phyloP scores from a whole-genome alignment of 1,140 invertebrate genomes.

The Aradophagus sp. region DNA sequence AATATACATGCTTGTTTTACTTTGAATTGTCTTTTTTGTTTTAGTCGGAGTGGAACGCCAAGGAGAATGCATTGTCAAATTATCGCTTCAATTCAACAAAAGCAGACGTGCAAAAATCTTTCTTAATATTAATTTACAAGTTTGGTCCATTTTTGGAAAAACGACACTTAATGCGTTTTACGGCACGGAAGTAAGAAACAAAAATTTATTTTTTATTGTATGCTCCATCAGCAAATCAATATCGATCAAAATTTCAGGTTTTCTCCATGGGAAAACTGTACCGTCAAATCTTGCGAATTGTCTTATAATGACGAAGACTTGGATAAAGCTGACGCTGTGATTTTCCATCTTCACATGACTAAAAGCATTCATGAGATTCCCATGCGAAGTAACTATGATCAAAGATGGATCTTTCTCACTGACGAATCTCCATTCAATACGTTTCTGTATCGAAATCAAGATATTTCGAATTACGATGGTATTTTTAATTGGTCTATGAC shows the following conservation, averaged over 20 bases:
- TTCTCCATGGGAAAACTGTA: conserved; percentile 76
- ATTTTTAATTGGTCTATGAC: conserved; percentile 87
- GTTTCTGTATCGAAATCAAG: conserved; percentile 66
- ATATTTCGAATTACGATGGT: conserved; percentile 74
- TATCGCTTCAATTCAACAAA: no score
- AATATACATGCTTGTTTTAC: no score
- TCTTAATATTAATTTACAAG: no score
- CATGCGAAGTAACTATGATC: conserved; percentile 61
- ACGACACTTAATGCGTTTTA: no score
- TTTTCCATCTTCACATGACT: conserved; percentile 77
- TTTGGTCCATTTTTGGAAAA: no score
- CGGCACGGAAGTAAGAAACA: no score
- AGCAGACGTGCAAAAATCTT: no score
- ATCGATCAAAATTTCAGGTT: conserved; percentile 62
- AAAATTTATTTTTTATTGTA: no score
- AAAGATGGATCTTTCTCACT: conserved; percentile 79
- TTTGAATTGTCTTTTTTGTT: no score
- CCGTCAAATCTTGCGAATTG: conserved; percentile 76
- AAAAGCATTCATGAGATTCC: conserved; percentile 67
- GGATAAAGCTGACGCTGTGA: conserved; percentile 74
- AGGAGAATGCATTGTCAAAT: no score
- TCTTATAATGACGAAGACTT: conserved; percentile 72
- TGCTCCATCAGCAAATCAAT: no score
- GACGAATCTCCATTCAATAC: conserved; percentile 78
- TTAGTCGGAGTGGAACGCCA: no score